A percentile compares a stretch with the other conserved stretches of the same genome.
Conservation (phyloP, 2,888 invertebrate species). For the Sepiola atlantica region DNA sequence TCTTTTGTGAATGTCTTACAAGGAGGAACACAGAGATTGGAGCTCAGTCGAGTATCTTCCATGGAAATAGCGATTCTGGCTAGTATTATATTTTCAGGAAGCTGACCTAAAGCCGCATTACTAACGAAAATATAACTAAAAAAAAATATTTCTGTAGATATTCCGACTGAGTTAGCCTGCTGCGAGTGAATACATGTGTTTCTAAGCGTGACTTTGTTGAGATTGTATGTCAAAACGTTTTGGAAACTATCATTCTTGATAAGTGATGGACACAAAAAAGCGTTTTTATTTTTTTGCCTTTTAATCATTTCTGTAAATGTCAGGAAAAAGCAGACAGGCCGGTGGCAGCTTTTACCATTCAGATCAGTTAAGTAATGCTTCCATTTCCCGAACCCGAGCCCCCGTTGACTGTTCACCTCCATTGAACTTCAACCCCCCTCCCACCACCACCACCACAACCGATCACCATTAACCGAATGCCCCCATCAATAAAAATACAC, state of each 20-base stretch:
- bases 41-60: no score
- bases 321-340: neutral
- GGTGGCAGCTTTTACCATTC: neutral
- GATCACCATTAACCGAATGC: no score
- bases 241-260: neutral
- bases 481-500: neutral
- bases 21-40: no score
- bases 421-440: neutral
- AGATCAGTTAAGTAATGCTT: conserved; percentile 13
- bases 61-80: no score
- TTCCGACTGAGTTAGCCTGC: neutral
- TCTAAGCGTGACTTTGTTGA: neutral
- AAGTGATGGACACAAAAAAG: neutral
- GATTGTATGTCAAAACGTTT: neutral
- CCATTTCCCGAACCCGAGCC: neutral
- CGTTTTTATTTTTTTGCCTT: neutral
- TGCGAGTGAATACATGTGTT: neutral
- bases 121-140: no score
- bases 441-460: neutral
- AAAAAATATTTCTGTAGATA: neutral
- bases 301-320: neutral
- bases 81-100: neutral
- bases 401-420: neutral
- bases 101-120: neutral
- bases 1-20: no score